These are phyloP conservation scores for Tinamus guttatus DNA, from an alignment of 2,113 vertebrate genomes.

Conservation along the genomic window DNA sequence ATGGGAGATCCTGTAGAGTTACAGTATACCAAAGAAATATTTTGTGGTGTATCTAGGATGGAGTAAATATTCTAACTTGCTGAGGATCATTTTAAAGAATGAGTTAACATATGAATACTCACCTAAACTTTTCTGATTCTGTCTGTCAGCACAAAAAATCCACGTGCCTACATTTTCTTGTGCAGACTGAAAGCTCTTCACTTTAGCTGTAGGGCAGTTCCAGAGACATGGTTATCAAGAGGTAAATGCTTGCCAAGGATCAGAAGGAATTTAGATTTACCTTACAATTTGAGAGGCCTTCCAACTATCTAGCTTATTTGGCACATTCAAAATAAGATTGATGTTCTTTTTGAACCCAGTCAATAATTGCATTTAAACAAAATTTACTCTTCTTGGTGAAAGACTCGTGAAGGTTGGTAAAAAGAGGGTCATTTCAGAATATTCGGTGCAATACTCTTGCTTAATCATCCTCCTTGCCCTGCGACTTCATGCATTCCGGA, in stretches of 20 bases:
- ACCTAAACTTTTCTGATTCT: background rate
- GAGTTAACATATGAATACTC: background rate
- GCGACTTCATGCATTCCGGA: background rate
- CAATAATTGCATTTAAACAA: background rate
- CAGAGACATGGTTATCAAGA: background rate
- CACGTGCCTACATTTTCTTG: background rate
- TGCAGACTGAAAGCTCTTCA: background rate
- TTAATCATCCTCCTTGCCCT: background rate
- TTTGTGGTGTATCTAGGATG: background rate
- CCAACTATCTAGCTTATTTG: background rate
- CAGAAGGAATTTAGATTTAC: constrained; percentile 23
- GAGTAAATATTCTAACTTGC: background rate
- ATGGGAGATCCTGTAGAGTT: background rate
- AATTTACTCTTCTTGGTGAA: background rate
- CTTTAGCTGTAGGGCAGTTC: background rate
- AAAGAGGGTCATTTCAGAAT: background rate
- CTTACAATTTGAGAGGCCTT: background rate
- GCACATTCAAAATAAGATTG: background rate
- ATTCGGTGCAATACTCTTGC: background rate
- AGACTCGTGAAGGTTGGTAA: background rate
- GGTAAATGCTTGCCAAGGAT: constrained; percentile 6
- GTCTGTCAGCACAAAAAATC: background rate
- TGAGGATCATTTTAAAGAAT: background rate
- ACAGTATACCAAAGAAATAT: background rate
- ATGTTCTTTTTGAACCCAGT: background rate